A percentile compares a stretch with the other conserved stretches of the same genome.
Evolutionary conservation across 2,888 invertebrate genomes (phyloP).

Genomic region (Cephus pygmeus): DNA sequence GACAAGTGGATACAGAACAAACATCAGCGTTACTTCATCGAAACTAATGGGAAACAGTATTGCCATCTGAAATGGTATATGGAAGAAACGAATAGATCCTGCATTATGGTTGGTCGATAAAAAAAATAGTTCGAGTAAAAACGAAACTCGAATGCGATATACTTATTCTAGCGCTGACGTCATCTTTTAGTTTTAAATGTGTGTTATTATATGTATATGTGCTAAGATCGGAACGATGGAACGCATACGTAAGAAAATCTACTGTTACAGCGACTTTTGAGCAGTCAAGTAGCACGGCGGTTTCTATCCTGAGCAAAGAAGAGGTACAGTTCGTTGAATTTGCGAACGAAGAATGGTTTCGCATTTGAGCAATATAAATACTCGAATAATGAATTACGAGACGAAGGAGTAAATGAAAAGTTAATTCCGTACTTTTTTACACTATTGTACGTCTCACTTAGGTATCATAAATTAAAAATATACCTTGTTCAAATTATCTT

Average conservation of each 20-base stretch:
- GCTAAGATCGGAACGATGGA: not conserved
- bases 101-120: too few relatives aligned
- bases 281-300: not conserved
- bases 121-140: too few relatives aligned
- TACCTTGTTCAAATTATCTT: too few relatives aligned
- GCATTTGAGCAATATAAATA: not conserved
- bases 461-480: not conserved
- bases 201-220: not conserved
- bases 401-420: not conserved
- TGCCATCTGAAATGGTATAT: too few relatives aligned
- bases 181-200: not conserved
- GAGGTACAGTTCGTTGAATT: not conserved
- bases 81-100: too few relatives aligned
- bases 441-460: not conserved
- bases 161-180: not conserved
- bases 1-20: too few relatives aligned
- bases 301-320: not conserved
- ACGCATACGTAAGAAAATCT: not conserved
- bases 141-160: too few relatives aligned
- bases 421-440: not conserved
- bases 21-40: too few relatives aligned
- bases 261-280: not conserved
- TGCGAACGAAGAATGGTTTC: not conserved
- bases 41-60: too few relatives aligned
- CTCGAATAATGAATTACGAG: not conserved